Evolutionary conservation across 2,888 invertebrate genomes (phyloP).

Genomic region (Helicoverpa assulta): DNA sequence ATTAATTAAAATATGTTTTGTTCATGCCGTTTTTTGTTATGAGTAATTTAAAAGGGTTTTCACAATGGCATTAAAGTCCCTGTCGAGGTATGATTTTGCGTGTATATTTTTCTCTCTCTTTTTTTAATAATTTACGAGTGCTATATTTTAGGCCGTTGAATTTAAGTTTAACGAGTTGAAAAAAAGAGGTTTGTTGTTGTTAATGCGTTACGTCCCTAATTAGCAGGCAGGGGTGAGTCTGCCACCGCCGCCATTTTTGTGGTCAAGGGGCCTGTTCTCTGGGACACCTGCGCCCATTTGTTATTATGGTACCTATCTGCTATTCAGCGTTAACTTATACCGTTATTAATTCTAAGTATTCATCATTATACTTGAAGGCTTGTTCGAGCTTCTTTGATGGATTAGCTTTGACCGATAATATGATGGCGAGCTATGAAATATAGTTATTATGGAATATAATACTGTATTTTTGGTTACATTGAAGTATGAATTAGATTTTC

Average conservation of each 20-base stretch:
- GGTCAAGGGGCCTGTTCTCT: slow-evolving; percentile 62
- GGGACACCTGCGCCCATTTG: slow-evolving; percentile 64
- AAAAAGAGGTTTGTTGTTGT: slow-evolving; percentile 61
- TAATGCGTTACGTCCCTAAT: slow-evolving; percentile 67
- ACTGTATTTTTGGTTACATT: background rate
- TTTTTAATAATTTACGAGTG: slow-evolving; percentile 43
- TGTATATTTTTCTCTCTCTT: slow-evolving; percentile 17
- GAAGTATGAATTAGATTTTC: background rate
- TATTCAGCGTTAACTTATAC: slow-evolving; percentile 38
- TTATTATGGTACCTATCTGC: slow-evolving; percentile 47
- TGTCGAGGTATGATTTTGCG: slow-evolving; percentile 45
- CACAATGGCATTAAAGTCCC: slow-evolving; percentile 41
- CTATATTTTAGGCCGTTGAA: slow-evolving; percentile 52
- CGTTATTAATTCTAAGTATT: slow-evolving; percentile 29
- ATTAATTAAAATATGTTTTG: slow-evolving; percentile 59
- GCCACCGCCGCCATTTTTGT: slow-evolving; percentile 64
- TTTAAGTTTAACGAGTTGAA: slow-evolving; percentile 64
- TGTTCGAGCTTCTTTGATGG: background rate
- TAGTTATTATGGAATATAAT: no score
- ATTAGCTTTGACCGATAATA: background rate
- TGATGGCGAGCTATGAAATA: no score
- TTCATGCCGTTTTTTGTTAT: slow-evolving; percentile 46
- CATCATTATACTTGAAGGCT: slow-evolving; percentile 7
- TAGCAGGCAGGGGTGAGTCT: slow-evolving; percentile 62
- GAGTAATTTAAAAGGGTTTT: slow-evolving; percentile 47